These are phyloP conservation scores for Ameiurus melas DNA, from an alignment of 2,113 vertebrate genomes.

Conservation along the genomic window DNA sequence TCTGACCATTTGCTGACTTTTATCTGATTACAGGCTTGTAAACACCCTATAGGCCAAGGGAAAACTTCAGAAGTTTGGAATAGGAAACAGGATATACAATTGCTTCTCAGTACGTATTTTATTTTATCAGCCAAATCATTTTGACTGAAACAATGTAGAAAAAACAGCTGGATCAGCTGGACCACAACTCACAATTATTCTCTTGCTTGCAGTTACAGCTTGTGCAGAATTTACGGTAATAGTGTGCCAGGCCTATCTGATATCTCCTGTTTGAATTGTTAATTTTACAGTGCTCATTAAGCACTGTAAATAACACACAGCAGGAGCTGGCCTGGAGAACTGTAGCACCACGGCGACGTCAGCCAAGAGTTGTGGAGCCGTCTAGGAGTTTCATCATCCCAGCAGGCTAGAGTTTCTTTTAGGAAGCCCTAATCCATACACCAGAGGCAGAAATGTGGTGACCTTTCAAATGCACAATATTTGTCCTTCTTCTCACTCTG, in stretches of 20 bases:
- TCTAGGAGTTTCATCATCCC: not conserved
- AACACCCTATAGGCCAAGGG: not conserved
- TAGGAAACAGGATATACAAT: slow-evolving; percentile 1
- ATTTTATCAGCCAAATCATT: not conserved
- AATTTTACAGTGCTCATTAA: slow-evolving; percentile 40
- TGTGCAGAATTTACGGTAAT: slow-evolving; percentile 23
- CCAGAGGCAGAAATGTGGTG: slow-evolving; percentile 5
- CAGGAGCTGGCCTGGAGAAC: slow-evolving; percentile 42
- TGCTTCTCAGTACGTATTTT: not conserved
- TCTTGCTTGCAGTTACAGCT: slow-evolving; percentile 12
- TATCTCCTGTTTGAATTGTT: slow-evolving; percentile 15
- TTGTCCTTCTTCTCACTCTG: slow-evolving; percentile 36
- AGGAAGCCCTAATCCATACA: slow-evolving; percentile 19
- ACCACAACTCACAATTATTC: not conserved
- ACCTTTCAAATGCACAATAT: slow-evolving; percentile 33
- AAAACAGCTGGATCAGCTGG: slow-evolving; percentile 7
- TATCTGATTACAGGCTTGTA: not conserved
- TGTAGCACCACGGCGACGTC: not conserved
- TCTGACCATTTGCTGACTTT: slow-evolving; percentile 12
- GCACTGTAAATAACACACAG: slow-evolving; percentile 38
- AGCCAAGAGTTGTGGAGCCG: not conserved
- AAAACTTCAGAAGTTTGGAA: not conserved
- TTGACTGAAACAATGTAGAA: not conserved
- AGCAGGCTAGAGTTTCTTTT: not conserved
- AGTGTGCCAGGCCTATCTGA: not conserved